These are phyloP conservation scores for Sinonovacula constricta DNA, from an alignment of 1,140 invertebrate genomes.

Conservation along the genomic window DNA sequence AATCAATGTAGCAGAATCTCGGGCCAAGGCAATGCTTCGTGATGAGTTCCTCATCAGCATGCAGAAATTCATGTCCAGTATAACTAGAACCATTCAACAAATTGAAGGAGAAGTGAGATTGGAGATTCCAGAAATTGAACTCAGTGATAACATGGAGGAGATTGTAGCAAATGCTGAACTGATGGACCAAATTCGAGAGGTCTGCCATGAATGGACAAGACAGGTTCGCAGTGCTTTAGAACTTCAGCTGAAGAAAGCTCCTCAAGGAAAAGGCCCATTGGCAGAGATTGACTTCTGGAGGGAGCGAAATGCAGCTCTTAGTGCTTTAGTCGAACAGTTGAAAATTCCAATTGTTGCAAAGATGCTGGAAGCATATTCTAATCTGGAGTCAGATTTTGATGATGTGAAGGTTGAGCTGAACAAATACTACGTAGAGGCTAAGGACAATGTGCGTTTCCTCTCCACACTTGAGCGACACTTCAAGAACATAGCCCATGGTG, in stretches of 20 bases:
- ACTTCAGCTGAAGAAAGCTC: conserved; percentile 74
- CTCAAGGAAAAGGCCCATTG: conserved; percentile 86
- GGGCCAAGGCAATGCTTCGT: conserved; percentile 76
- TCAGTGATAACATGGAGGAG: conserved; percentile 72
- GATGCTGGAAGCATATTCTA: conserved; percentile 82
- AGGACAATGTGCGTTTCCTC: conserved; percentile 90
- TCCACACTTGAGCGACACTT: conserved; percentile 89
- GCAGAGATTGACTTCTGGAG: conserved; percentile 91
- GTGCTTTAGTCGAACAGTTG: conserved; percentile 88
- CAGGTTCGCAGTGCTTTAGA: conserved; percentile 76
- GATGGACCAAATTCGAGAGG: conserved; percentile 70
- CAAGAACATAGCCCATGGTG: conserved; percentile 86
- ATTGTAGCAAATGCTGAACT: conserved; percentile 75
- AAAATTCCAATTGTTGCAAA: conserved; percentile 85
- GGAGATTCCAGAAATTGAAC: conserved; percentile 76
- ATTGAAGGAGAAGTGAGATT: conserved; percentile 79
- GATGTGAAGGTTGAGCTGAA: conserved; percentile 82
- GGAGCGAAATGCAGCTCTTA: conserved; percentile 86
- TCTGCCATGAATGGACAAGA: conserved; percentile 75
- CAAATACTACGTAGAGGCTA: conserved; percentile 86
- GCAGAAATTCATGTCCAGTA: conserved; percentile 78
- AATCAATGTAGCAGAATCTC: conserved; percentile 69
- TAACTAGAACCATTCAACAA: conserved; percentile 78
- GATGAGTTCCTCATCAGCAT: conserved; percentile 79
- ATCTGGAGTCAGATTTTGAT: conserved; percentile 79